Percentiles rank a stretch among this genome's conserved stretches.
phyloP scores from a whole-genome alignment of 2,888 invertebrate species.

The Drosophila rellima region DNA sequence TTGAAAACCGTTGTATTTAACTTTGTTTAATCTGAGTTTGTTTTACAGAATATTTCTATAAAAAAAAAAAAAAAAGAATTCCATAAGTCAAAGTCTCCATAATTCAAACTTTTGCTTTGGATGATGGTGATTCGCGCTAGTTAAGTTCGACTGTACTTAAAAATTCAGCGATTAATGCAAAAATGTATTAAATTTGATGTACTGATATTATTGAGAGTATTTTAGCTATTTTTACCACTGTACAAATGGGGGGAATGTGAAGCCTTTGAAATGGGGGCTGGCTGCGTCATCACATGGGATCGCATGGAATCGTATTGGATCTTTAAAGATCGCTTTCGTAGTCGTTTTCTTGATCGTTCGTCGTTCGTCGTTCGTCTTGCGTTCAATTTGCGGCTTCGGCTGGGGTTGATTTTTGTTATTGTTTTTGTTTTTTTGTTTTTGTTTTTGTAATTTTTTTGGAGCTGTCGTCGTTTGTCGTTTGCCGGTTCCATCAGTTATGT shows the following conservation, averaged over 20 bases:
- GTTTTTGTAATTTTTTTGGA: slow-evolving; percentile 58
- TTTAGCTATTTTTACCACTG: not conserved
- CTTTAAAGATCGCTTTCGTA: slow-evolving; percentile 3
- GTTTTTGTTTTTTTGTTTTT: slow-evolving; percentile 7
- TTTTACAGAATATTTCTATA: no score
- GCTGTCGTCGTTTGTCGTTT: slow-evolving; percentile 50
- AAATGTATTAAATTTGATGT: no score
- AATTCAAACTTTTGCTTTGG: no score
- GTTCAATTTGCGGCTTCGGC: slow-evolving; percentile 40
- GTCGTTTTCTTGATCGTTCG: slow-evolving; percentile 18
- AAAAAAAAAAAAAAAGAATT: no score
- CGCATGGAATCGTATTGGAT: slow-evolving; percentile 7
- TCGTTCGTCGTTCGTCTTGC: no score
- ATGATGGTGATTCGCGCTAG: no score
- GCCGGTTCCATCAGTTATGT: slow-evolving; percentile 78
- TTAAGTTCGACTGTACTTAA: no score
- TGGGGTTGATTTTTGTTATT: slow-evolving; percentile 46
- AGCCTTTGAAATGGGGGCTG: not conserved
- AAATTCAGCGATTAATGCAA: no score
- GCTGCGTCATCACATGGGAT: slow-evolving; percentile 3
- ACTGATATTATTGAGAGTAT: no score
- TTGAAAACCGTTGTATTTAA: no score
- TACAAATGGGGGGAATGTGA: not conserved
- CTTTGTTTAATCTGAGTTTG: no score
- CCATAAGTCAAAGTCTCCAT: no score